These are phyloP conservation scores for Drosophila elegans DNA, from an alignment of 1,140 invertebrate species.

Conservation along the genomic window DNA sequence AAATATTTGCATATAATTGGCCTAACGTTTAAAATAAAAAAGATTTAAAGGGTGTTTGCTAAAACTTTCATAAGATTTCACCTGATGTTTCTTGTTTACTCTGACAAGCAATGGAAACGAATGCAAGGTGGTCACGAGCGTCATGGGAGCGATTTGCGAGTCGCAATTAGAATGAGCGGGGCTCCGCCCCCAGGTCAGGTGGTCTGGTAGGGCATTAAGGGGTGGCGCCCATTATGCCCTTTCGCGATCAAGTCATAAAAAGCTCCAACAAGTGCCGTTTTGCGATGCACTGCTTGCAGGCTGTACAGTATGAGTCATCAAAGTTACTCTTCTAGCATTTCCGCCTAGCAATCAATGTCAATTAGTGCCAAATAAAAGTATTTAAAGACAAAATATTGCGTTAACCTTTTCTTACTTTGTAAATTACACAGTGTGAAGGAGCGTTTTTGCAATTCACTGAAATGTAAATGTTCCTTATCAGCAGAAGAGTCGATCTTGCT, in stretches of 20 bases:
- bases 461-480: too few relatives aligned
- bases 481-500: too few relatives aligned
- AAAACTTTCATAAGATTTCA: too few relatives aligned
- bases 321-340: neutral
- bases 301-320: neutral
- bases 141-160: slow-evolving; percentile 27
- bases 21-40: too few relatives aligned
- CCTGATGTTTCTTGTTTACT: too few relatives aligned
- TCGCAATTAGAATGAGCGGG: slow-evolving; percentile 18
- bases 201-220: slow-evolving; percentile 21
- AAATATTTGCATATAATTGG: too few relatives aligned
- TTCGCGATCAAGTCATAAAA: neutral
- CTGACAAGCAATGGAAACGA: too few relatives aligned
- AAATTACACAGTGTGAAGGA: too few relatives aligned
- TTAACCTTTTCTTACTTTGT: too few relatives aligned
- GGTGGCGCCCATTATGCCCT: slow-evolving; percentile 6
- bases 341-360: neutral
- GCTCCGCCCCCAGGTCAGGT: slow-evolving; percentile 16
- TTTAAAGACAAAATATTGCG: neutral
- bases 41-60: too few relatives aligned
- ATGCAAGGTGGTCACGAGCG: slow-evolving; percentile 18
- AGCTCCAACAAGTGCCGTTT: neutral
- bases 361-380: neutral
- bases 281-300: neutral
- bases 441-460: too few relatives aligned